Evolutionary conservation across 2,888 invertebrate genomes (phyloP).

Genomic region (Creontiades dilutus): DNA sequence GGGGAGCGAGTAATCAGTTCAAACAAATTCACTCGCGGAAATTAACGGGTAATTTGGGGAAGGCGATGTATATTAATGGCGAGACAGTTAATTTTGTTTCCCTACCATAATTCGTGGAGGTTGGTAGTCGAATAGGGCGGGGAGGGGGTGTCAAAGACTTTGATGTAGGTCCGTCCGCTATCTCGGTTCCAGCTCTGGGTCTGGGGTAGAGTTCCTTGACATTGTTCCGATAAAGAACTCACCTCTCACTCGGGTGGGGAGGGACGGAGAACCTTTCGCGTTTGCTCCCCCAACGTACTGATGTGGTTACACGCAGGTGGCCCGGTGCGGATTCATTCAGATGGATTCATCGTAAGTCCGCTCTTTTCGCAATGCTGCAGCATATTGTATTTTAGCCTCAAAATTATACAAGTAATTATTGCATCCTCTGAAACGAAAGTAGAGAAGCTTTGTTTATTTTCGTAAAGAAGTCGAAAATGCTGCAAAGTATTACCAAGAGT

Average conservation of each 20-base stretch:
- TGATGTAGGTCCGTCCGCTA: conserved; percentile 16
- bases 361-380: no score
- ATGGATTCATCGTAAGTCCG: no score
- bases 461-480: no score
- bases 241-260: conserved; percentile 36
- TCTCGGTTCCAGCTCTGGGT: conserved; percentile 2
- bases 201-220: conserved; percentile 56
- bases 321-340: no score
- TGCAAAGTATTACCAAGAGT: no score
- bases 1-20: neutral
- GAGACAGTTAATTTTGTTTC: neutral
- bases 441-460: no score
- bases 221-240: conserved; percentile 51
- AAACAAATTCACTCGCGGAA: conserved; percentile 28
- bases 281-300: neutral
- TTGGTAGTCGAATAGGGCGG: neutral
- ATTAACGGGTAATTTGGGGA: conserved; percentile 15
- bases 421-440: no score
- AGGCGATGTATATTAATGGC: conserved; percentile 13
- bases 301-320: no score
- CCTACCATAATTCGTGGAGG: neutral
- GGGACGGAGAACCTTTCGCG: neutral
- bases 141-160: neutral
- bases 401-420: no score
- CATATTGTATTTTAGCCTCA: no score